Evolutionary conservation across 1,140 invertebrate genomes (phyloP), one percentile per base, ranked within the genome.

Genomic region (Drosophila kikkawai): DNA sequence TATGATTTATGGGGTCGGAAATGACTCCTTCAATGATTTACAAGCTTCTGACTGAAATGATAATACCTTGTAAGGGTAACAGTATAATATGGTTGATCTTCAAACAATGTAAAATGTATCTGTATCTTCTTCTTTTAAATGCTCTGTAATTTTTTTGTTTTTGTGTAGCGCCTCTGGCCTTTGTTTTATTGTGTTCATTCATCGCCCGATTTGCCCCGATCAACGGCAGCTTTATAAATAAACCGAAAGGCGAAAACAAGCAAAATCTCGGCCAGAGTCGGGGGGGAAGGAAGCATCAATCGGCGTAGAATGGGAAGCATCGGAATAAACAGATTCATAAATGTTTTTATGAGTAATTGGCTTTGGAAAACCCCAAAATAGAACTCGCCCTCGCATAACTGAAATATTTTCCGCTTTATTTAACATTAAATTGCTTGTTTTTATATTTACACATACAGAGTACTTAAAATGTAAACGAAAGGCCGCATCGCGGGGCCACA

Each of bases 341-440:
- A 88, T 88, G 68, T 90, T 82, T 56, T 90, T 85, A 90, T 90
- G 85, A 87, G 71, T 87, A 87, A 87, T 87, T 83, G 71, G 71
- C 68, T 59, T 82, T 70, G 45, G 56, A 79, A 36, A 19, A 37
- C 66, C 47, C 47, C 11, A 37, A 70, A 87, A 75, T 76, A 65
- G 48, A 88, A 70, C 19, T 39, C 19, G 53, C 36, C 11, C 50
- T 37, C 76, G 63, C 71, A 85, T 91, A 75, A 63, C 75, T 90
- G 65, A 91, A 82, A 90, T 90, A 82, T 91, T 80, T 88, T 57
- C 47, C 44, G 86, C 75, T 87, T 88, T 88, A 90, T 88, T 88
- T 65, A 84, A 84, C 73, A 78, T 78, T 79, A 69, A 69, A 84
- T 66, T 65, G 64, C 37, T 48, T 48, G 44, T 32, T 41, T 68